These are phyloP conservation scores for Aphodius granarius DNA, from an alignment of 2,888 invertebrate genomes.

Conservation along the genomic window DNA sequence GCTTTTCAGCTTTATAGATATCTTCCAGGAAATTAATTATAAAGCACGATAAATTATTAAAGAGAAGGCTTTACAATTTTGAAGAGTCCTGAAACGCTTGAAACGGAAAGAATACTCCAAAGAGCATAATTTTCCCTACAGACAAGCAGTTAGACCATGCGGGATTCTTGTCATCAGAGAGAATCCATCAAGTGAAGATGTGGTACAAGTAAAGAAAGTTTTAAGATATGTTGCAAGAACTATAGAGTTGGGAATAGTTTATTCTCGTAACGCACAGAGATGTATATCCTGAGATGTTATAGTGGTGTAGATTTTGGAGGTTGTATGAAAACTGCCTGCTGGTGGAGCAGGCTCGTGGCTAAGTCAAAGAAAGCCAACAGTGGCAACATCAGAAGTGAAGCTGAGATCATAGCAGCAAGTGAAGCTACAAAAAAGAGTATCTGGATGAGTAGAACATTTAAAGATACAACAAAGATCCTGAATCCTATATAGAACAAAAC, in stretches of 20 bases:
- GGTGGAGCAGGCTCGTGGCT: conserved; percentile 40
- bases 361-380: conserved; percentile 34
- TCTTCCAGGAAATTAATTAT: no score
- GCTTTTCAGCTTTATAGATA: no score
- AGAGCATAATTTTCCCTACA: neutral
- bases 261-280: neutral
- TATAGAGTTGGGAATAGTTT: neutral
- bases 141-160: neutral
- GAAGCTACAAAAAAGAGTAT: conserved; percentile 41
- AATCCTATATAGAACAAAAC: neutral
- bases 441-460: neutral
- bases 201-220: neutral
- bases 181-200: neutral
- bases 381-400: conserved; percentile 39
- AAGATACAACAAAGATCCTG: neutral
- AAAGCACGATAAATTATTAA: no score
- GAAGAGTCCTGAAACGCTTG: neutral
- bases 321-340: conserved; percentile 21
- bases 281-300: neutral
- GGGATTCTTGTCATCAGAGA: neutral
- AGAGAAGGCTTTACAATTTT: no score
- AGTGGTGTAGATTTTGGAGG: conserved; percentile 2
- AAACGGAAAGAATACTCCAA: neutral
- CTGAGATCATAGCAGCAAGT: conserved; percentile 42
- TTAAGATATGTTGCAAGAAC: neutral